phyloP scores from a whole-genome alignment of 2,797 vertebrate species.

The Hippopotamyrus pictus region DNA sequence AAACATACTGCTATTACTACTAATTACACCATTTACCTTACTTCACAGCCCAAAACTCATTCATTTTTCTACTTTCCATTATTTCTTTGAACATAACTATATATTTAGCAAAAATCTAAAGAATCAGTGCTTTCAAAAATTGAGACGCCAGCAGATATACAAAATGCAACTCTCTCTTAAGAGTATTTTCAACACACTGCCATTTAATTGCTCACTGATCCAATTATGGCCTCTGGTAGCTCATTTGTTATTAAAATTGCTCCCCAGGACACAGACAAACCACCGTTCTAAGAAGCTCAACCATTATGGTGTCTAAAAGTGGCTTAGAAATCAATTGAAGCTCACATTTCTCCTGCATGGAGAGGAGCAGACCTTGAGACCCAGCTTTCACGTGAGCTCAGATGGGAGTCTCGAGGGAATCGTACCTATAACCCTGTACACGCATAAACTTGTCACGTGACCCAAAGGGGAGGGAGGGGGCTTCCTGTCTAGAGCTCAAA shows the following conservation, averaged over 20 bases:
- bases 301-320: background rate
- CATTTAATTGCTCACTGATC: constrained; percentile 25
- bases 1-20: background rate
- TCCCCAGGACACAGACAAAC: constrained; percentile 8
- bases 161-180: constrained; percentile 23
- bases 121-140: background rate
- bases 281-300: background rate
- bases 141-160: background rate
- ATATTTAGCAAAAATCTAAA: background rate
- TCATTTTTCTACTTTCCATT: background rate
- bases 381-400: background rate
- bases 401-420: background rate
- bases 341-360: background rate
- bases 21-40: background rate
- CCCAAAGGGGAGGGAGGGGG: background rate
- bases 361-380: background rate
- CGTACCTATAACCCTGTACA: background rate
- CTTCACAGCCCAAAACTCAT: background rate
- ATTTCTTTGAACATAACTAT: background rate
- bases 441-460: background rate
- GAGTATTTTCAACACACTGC: background rate
- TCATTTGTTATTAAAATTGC: constrained; percentile 33
- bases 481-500: background rate
- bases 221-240: constrained; percentile 17
- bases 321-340: constrained; percentile 7